These are phyloP conservation scores for Musca domestica DNA, from an alignment of 1,140 invertebrate genomes.

Conservation along the genomic window DNA sequence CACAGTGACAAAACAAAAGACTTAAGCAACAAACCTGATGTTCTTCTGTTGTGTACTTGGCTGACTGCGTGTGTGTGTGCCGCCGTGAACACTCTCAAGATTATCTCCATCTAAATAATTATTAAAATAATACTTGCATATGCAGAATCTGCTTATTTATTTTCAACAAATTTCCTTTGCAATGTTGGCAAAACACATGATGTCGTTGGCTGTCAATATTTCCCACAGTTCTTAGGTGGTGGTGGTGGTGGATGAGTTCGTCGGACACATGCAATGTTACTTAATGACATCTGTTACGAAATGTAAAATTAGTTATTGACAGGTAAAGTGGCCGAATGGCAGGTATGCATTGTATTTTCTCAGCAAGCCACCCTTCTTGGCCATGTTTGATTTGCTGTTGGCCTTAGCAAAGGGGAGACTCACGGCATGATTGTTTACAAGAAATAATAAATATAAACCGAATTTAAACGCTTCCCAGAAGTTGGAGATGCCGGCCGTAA, in stretches of 20 bases:
- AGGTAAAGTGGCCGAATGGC: slow-evolving; percentile 6
- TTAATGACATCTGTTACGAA: slow-evolving; percentile 17
- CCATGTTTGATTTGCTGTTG: too few relatives aligned
- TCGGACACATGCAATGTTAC: background rate
- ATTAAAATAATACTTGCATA: slow-evolving; percentile 8
- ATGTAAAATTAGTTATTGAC: slow-evolving; percentile 4
- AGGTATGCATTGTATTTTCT: too few relatives aligned
- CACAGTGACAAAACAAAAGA: slow-evolving; percentile 22
- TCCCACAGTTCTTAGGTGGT: slow-evolving; percentile 5
- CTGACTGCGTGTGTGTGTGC: too few relatives aligned
- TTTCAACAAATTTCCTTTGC: background rate
- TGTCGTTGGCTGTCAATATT: background rate
- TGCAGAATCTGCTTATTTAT: background rate
- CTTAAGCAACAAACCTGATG: slow-evolving; percentile 25
- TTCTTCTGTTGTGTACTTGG: too few relatives aligned
- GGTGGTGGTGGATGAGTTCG: too few relatives aligned
- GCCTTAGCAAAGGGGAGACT: too few relatives aligned
- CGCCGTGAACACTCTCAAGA: background rate
- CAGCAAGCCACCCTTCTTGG: too few relatives aligned
- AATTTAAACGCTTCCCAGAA: background rate
- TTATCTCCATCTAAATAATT: slow-evolving; percentile 8
- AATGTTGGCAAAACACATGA: slow-evolving; percentile 8
- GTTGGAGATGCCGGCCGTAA: background rate
- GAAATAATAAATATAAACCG: too few relatives aligned
- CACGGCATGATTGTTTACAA: too few relatives aligned